Conservation (phyloP, 2,888 invertebrate species). For the Julus scandinavius region DNA sequence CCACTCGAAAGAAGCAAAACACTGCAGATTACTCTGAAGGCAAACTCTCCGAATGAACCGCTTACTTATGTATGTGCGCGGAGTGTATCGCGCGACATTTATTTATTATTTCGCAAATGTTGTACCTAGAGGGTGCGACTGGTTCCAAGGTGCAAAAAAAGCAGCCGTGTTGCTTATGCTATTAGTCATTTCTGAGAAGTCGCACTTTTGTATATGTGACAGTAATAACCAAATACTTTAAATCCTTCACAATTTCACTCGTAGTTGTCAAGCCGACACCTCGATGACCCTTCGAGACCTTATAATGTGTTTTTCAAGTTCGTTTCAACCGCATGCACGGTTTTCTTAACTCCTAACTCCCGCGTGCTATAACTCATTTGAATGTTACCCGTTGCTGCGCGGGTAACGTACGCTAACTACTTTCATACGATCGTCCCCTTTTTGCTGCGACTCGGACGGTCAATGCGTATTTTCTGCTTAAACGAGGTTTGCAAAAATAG, state of each 20-base stretch:
- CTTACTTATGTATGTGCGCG: not conserved
- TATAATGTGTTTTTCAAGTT: slow-evolving; percentile 22
- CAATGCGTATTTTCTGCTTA: not conserved
- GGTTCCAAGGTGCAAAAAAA: slow-evolving; percentile 12
- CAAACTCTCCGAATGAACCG: too few species aligned
- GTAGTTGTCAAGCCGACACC: slow-evolving; percentile 42
- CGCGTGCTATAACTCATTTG: slow-evolving; percentile 2
- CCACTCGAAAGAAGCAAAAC: too few species aligned
- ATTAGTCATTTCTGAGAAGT: slow-evolving; percentile 39
- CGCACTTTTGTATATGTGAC: slow-evolving; percentile 34
- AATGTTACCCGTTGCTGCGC: not conserved
- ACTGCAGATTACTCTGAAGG: too few species aligned
- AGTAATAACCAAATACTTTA: slow-evolving; percentile 39
- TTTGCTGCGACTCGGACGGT: not conserved
- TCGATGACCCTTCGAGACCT: slow-evolving; percentile 3
- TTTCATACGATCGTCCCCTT: too few species aligned
- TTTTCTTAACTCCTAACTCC: not conserved
- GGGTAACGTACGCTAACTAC: too few species aligned
- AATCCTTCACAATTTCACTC: slow-evolving; percentile 32
- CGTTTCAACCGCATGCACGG: slow-evolving; percentile 8
- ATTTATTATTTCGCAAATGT: not conserved
- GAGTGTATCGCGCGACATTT: slow-evolving; percentile 13
- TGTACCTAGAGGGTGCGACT: slow-evolving; percentile 10
- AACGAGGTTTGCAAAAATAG: too few species aligned
- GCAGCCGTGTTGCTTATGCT: not conserved